Base-by-base conservation (phyloP, 2,888 invertebrate species). In the Sinhomidia bicolor region DNA sequence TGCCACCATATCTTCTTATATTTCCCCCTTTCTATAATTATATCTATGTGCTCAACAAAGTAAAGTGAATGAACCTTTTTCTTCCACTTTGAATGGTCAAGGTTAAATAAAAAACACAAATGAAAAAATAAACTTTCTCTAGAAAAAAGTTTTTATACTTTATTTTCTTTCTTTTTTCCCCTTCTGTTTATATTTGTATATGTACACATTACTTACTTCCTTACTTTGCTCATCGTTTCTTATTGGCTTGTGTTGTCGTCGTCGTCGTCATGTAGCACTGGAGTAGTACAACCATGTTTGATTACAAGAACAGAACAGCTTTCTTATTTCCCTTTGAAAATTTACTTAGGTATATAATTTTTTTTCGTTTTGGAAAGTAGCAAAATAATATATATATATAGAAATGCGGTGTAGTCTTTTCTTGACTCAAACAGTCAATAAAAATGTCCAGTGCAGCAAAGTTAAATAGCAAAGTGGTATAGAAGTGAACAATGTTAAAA, bases 391-490 rank as follows among this genome's bases (percentile, higher is more conserved):
- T n/a, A n/a, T n/a, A n/a, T n/a, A n/a, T n/a, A n/a, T n/a, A 32
- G 29, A 14, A 74, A 74, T 47, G 26, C 26, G 47, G 23, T 47
- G 74, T 26, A 26, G 44, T 23, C 44, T 47, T 74, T 36, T 74
- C 23, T 47, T 74, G 74, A 51, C 74, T 57, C 62, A 20, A 23
- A 29, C 41, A 85, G 84, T 81, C 82, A 76, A 88, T 88, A 88
- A 88, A 88, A 82, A 88, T 82, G 87, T 88, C 87, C 65, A 62
- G 54, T 78, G 82, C 87, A 88, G 87, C 76, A 44, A 85, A 76
- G 65, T 65, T 44, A 80, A 51, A 80, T 62, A 68, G 41, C 32
- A 54, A 32, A 32, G 54, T n/a, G 29, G 32, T 78, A 14, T n/a
- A n/a, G n/a, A n/a, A n/a, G 32, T 54, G 57, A 54, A 54, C 57